A percentile compares a stretch with the other conserved stretches of the same genome.
Evolutionary conservation across 2,888 invertebrate species (phyloP).

Genomic region (Pinctada fucata): DNA sequence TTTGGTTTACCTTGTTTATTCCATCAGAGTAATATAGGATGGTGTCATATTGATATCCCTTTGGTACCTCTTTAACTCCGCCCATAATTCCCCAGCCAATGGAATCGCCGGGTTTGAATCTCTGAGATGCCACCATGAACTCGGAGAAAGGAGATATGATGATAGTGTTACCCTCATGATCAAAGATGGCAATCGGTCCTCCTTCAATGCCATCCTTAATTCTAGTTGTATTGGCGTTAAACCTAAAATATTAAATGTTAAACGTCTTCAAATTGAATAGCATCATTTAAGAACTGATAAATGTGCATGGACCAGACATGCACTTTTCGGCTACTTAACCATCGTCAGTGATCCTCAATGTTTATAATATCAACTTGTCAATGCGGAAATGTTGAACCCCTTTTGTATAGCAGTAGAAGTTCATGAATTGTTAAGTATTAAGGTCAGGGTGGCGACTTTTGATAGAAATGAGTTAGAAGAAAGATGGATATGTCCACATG

Average conservation of each 20-base stretch:
- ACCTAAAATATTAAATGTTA: conserved; percentile 2
- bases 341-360: too few relatives aligned
- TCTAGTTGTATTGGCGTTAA: conserved; percentile 3
- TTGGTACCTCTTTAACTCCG: conserved; percentile 33
- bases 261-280: neutral
- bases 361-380: too few relatives aligned
- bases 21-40: conserved; percentile 36
- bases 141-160: conserved; percentile 35
- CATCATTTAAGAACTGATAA: too few relatives aligned
- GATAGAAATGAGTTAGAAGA: too few relatives aligned
- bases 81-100: conserved; percentile 31
- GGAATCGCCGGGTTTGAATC: neutral
- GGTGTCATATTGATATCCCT: conserved; percentile 37
- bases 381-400: too few relatives aligned
- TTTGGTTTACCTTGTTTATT: conserved; percentile 35
- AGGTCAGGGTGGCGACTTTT: too few relatives aligned
- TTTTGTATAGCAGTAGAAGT: too few relatives aligned
- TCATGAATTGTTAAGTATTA: too few relatives aligned
- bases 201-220: conserved; percentile 11
- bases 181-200: conserved; percentile 20
- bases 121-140: conserved; percentile 34
- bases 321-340: too few relatives aligned
- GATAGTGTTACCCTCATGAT: conserved; percentile 14
- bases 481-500: too few relatives aligned
- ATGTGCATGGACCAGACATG: too few relatives aligned